Evolutionary conservation across 2,113 vertebrate genomes (phyloP), one percentile per base, ranked within the genome.

Genomic region (Siphamia tubifer): DNA sequence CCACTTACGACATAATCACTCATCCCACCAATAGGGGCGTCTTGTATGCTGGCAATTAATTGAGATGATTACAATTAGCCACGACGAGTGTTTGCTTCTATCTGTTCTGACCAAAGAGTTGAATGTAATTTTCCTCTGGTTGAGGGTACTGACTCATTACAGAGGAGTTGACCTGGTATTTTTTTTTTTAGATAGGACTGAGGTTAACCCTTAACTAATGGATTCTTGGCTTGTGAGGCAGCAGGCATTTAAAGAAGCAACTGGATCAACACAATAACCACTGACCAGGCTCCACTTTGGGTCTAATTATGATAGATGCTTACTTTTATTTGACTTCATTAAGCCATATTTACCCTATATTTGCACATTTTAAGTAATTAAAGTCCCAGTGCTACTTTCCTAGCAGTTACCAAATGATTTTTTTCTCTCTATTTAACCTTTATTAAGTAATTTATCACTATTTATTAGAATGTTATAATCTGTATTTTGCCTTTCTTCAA

Each of bases 1-100:
- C 72, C 72, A 83, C 71, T 85, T 85, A 84, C 24, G 24, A 68
- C 65, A 81, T 70, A 81, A 80, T 89, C 76, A 81, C 64, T 84
- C 80, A 82, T 82, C 30, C 73, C 63, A 42, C 70, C 75, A 82
- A 82, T 69, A 77, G 80, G 60, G 65, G 54, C 42, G n/a, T 79
- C 48, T 30, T 62, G 42, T 56, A 51, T 66, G 47, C 31, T 66
- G 64, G 56, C 78, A 76, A 77, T 89, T 83, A 83, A 85, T 81
- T 73, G 69, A 74, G 68, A 84, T 72, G 62, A 87, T 81, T 68
- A 75, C 68, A 84, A 76, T 88, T 86, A 83, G 54, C 70, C 12
- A 51, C 20, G 27, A 74, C 63, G 36, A 72, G 40, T 60, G 60
- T 77, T 73, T 78, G 62, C 53, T 24, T 78, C 55, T 82, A 53